Evolutionary conservation across 2,113 vertebrate genomes (phyloP).

Genomic region (Chamaea fasciata): DNA sequence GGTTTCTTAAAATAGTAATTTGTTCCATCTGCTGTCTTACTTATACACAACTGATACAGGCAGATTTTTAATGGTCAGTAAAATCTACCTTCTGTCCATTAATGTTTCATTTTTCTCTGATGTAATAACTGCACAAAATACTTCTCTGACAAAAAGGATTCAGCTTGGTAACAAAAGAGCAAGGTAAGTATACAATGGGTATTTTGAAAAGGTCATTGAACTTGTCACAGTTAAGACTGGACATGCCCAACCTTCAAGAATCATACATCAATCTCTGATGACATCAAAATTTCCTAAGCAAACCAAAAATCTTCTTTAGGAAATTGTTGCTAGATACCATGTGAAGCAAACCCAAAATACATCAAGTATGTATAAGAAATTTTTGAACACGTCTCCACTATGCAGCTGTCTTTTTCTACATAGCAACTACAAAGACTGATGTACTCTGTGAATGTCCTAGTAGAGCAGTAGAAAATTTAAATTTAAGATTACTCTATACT

Average conservation of each 20-base stretch:
- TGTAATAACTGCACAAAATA: not conserved
- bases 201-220: not conserved
- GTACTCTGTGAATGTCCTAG: not conserved
- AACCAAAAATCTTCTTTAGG: not conserved
- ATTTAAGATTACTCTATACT: not conserved
- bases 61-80: not conserved
- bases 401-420: not conserved
- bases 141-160: not conserved
- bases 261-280: not conserved
- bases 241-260: not conserved
- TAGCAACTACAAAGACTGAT: not conserved
- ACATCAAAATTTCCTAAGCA: not conserved
- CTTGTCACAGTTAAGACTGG: not conserved
- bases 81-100: not conserved
- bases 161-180: not conserved
- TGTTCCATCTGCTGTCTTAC: not conserved
- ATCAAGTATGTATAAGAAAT: not conserved
- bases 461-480: not conserved
- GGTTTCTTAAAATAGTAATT: not conserved
- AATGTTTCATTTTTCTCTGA: not conserved
- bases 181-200: not conserved
- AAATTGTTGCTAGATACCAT: not conserved
- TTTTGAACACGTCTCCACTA: not conserved
- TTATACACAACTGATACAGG: not conserved
- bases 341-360: not conserved